These are phyloP conservation scores for Muscina levida DNA, from an alignment of 2,888 invertebrate species.

Conservation along the genomic window DNA sequence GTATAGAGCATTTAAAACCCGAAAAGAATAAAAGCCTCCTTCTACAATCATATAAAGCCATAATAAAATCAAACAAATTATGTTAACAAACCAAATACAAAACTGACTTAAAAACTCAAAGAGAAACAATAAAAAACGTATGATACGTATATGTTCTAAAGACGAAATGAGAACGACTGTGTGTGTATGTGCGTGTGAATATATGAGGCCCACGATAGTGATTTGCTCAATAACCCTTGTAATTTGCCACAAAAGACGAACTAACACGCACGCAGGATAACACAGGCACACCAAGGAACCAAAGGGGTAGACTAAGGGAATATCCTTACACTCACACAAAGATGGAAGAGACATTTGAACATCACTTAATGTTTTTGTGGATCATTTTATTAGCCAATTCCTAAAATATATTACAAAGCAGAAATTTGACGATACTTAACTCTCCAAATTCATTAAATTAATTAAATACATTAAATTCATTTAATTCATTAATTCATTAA, in stretches of 20 bases:
- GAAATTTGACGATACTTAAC: too few species aligned
- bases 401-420: too few species aligned
- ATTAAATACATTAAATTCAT: too few species aligned
- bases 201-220: slow-evolving; percentile 68
- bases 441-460: too few species aligned
- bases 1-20: slow-evolving; percentile 21
- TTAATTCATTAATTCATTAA: too few species aligned
- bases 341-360: too few species aligned
- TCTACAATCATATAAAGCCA: slow-evolving; percentile 15
- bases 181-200: neutral
- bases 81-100: slow-evolving; percentile 74
- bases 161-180: neutral
- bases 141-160: slow-evolving; percentile 39
- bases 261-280: slow-evolving; percentile 31
- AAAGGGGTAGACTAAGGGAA: too few species aligned
- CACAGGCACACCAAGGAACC: neutral
- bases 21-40: slow-evolving; percentile 7
- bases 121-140: slow-evolving; percentile 29
- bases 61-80: slow-evolving; percentile 77
- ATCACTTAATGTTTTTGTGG: too few species aligned
- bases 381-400: too few species aligned
- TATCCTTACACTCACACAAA: too few species aligned
- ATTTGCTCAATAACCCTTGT: slow-evolving; percentile 79
- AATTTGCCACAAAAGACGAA: slow-evolving; percentile 71
- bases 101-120: neutral